Percentiles rank a stretch among this genome's conserved stretches.
Evolutionary conservation across 2,797 vertebrate species (phyloP).

Genomic region (Rhabdophis nuchalis): DNA sequence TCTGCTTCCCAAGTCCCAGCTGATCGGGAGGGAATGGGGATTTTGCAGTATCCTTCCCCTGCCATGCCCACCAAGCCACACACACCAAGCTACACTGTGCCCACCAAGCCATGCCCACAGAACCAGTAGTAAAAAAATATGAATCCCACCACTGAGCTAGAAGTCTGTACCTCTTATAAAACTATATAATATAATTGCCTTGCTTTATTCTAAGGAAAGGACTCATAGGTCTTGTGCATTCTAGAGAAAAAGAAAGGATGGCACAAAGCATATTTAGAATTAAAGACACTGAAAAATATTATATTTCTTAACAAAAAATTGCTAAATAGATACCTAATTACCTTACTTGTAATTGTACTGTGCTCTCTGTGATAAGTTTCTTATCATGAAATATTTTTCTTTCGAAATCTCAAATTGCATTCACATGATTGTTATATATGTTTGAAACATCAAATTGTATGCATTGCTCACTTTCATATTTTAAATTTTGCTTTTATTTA

Average conservation of each 20-base stretch:
- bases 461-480: constrained; percentile 32
- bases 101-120: too few relatives aligned
- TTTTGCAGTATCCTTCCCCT: too few relatives aligned
- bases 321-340: background rate
- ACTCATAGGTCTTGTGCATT: constrained; percentile 11
- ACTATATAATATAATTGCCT: constrained; percentile 52
- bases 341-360: background rate
- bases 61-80: too few relatives aligned
- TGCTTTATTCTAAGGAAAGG: constrained; percentile 43
- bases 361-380: constrained; percentile 18
- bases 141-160: background rate
- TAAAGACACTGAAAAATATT: constrained; percentile 7
- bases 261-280: constrained; percentile 37
- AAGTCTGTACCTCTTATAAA: constrained; percentile 54
- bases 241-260: background rate
- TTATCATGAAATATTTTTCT: constrained; percentile 49
- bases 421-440: constrained; percentile 18
- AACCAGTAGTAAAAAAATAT: too few relatives aligned
- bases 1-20: too few relatives aligned
- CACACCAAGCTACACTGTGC: too few relatives aligned
- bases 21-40: too few relatives aligned
- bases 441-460: constrained; percentile 43
- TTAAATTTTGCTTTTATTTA: constrained; percentile 34
- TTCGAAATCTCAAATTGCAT: constrained; percentile 36
- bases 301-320: background rate